phyloP scores from a whole-genome alignment of 2,888 invertebrate species.

The Smittia sp. region DNA sequence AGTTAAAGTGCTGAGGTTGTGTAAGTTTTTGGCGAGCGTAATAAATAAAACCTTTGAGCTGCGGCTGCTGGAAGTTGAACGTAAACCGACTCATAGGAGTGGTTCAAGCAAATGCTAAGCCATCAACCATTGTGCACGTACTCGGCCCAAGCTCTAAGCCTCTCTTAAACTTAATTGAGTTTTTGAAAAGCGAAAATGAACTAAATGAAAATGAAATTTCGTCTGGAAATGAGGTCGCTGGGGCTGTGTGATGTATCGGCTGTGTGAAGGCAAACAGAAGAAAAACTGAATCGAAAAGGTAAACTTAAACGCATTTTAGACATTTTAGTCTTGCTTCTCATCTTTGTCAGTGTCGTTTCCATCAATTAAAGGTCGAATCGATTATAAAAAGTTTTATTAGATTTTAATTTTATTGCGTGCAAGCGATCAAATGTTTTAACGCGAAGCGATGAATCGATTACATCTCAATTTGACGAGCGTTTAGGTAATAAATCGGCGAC shows the following conservation, averaged over 20 bases:
- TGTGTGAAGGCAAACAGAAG: neutral
- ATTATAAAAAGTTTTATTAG: too few species aligned
- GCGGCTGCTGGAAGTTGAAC: neutral
- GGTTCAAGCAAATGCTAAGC: too few species aligned
- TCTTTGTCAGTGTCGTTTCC: too few species aligned
- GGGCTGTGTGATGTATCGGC: neutral
- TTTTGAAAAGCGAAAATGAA: slow-evolving; percentile 8
- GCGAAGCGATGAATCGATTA: too few species aligned
- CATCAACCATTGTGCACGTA: neutral
- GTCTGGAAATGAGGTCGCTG: neutral
- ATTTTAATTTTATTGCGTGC: too few species aligned
- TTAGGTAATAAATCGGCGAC: too few species aligned
- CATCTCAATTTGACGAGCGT: too few species aligned
- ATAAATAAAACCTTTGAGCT: too few species aligned
- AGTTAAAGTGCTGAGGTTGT: neutral
- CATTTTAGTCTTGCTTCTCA: too few species aligned
- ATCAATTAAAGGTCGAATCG: too few species aligned
- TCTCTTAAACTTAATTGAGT: slow-evolving; percentile 1
- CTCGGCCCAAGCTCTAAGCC: neutral
- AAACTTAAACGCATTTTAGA: neutral
- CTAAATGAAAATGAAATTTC: neutral
- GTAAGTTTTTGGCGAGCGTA: neutral
- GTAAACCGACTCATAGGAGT: neutral
- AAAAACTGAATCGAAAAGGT: neutral
- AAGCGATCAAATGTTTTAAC: too few species aligned